Base-by-base conservation (phyloP, 1,140 invertebrate genomes). In the Drosophila baimaii region DNA sequence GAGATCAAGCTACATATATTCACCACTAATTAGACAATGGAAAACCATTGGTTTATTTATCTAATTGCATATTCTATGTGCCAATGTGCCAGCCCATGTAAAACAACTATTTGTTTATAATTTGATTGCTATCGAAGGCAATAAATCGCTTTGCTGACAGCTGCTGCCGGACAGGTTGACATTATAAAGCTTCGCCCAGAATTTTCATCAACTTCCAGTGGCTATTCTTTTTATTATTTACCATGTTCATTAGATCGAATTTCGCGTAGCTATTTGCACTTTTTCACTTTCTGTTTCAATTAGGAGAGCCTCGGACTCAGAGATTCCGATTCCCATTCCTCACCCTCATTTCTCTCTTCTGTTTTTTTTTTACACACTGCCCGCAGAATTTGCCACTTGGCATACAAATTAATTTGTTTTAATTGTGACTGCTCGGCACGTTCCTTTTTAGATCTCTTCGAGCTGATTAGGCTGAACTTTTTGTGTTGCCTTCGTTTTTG, bases 401-500 rank as follows among this genome's bases (percentile, higher is more conserved):
- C 74, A 85, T 81, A 85, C 81, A 85, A 85, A 85, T 85, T 78
- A 86, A 84, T 77, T 84, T 74, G 81, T 66, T 41, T 75, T 75
- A 65, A 74, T 75, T 75, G 71, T 63, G 72, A 39, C 44, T 75
- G 62, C 55, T 21, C 35, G 62, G 78, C 81, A 85, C 81, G 82
- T 86, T 69, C 59, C 63, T 55, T 51, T 51, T 52, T 23, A 78
- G 81, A 85, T 85, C 78, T 75, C 44, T 52, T 25, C 44, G 37
- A 49, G 23, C 29, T 62, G 82, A 85, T 85, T 78, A 85, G 75
- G 6, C 51, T 43, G 54, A 65, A 74, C 57, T 77, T 75, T 69
- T 75, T 77, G 49, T 82, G 52, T 59, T 74, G 33, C 55, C 29
- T 54, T 35, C 1, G 1, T 52, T 31, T 68, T 75, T 74, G 57